Conservation (phyloP, 2,888 invertebrate genomes). For the Auanema freiburgensis region DNA sequence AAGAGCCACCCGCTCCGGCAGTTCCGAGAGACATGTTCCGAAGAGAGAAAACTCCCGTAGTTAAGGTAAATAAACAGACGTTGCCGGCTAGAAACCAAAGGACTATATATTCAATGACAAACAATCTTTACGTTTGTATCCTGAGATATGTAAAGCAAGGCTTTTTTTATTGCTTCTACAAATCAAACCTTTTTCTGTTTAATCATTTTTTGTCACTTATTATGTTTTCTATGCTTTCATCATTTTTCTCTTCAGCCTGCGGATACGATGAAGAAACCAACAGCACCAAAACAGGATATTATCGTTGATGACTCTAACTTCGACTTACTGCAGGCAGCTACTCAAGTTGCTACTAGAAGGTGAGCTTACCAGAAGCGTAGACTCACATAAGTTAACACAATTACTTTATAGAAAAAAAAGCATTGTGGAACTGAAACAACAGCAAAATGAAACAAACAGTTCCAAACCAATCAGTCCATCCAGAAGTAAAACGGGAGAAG, state of each 20-base stretch:
- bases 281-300: slow-evolving; percentile 11
- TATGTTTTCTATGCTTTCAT: slow-evolving; percentile 1
- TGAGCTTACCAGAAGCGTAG: not conserved
- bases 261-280: slow-evolving; percentile 11
- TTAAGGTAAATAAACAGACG: slow-evolving; percentile 10
- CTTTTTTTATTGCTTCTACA: no score
- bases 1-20: not conserved
- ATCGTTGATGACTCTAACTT: slow-evolving; percentile 25
- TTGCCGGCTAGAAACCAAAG: no score
- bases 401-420: slow-evolving; percentile 13
- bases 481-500: not conserved
- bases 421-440: slow-evolving; percentile 13
- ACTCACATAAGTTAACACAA: no score
- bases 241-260: slow-evolving; percentile 11
- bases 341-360: slow-evolving; percentile 20
- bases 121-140: no score
- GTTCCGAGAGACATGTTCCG: slow-evolving; percentile 3
- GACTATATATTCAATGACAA: no score
- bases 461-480: no score
- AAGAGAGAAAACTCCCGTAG: slow-evolving; percentile 13
- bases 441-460: slow-evolving; percentile 2
- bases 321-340: slow-evolving; percentile 24
- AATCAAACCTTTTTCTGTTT: no score
- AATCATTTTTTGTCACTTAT: not conserved
- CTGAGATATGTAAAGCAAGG: no score